Evolutionary conservation across 2,113 vertebrate species (phyloP).

Genomic region (Atlantisia rogersi): DNA sequence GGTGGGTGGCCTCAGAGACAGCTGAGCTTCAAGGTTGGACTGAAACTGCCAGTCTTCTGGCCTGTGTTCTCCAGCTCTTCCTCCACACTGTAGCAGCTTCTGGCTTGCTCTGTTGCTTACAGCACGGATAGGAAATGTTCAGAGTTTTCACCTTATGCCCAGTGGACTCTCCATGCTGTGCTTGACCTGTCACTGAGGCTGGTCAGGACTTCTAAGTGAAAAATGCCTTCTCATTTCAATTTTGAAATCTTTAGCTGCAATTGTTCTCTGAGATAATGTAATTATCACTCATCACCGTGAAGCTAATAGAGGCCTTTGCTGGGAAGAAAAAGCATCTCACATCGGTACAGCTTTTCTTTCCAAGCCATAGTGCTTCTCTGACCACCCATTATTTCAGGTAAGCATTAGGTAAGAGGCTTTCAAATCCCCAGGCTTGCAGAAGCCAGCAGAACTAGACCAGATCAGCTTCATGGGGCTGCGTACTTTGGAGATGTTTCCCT

Average conservation of each 20-base stretch:
- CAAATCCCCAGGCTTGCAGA: not conserved
- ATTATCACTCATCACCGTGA: not conserved
- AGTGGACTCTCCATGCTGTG: not conserved
- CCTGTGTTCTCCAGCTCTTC: not conserved
- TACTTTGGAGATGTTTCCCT: not conserved
- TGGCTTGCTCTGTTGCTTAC: not conserved
- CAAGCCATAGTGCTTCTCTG: not conserved
- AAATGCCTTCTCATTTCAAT: not conserved
- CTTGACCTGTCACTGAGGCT: not conserved
- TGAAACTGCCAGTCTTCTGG: not conserved
- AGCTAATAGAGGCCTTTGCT: not conserved
- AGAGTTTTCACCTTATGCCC: not conserved
- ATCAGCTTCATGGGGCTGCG: not conserved
- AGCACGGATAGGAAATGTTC: not conserved
- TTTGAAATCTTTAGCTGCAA: not conserved
- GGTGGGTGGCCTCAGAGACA: not conserved
- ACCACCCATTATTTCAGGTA: not conserved
- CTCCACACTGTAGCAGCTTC: not conserved
- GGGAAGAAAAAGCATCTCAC: not conserved
- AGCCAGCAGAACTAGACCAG: not conserved
- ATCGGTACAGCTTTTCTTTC: not conserved
- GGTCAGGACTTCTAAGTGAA: not conserved
- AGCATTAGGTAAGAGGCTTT: not conserved
- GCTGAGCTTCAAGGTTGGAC: not conserved
- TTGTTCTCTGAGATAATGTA: not conserved